phyloP scores from a whole-genome alignment of 2,888 invertebrate genomes.

The Acrobasis consociella region DNA sequence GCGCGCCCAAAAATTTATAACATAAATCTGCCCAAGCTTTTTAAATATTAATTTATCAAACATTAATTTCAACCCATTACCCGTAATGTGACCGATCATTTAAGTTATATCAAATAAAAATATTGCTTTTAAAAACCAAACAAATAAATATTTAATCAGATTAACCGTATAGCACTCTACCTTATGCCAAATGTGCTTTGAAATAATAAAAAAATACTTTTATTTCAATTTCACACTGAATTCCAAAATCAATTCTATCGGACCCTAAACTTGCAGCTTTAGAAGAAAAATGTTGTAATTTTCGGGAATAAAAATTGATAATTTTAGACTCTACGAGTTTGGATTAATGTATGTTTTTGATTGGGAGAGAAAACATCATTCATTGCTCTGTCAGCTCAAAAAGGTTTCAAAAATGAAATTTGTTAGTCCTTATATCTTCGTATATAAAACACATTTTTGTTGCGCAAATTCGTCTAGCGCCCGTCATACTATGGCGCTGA shows the following conservation, averaged over 20 bases:
- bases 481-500: conserved; percentile 78
- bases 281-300: conserved; percentile 39
- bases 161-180: conserved; percentile 54
- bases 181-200: conserved; percentile 48
- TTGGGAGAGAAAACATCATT: conserved; percentile 49
- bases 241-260: conserved; percentile 72
- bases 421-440: conserved; percentile 57
- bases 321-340: conserved; percentile 36
- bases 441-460: conserved; percentile 66
- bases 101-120: conserved; percentile 53
- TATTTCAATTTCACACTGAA: conserved; percentile 78
- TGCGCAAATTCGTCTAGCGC: conserved; percentile 57
- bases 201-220: conserved; percentile 59
- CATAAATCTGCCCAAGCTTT: conserved; percentile 24
- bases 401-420: conserved; percentile 62
- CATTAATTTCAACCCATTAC: conserved; percentile 51
- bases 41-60: conserved; percentile 42
- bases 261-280: conserved; percentile 44
- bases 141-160: conserved; percentile 69
- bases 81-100: conserved; percentile 40
- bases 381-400: conserved; percentile 63
- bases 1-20: not conserved
- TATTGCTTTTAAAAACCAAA: conserved; percentile 62
- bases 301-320: conserved; percentile 2
- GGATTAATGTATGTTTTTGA: conserved; percentile 39